phyloP scores from a whole-genome alignment of 2,797 vertebrate species.

The Mormyrops boulengeri region DNA sequence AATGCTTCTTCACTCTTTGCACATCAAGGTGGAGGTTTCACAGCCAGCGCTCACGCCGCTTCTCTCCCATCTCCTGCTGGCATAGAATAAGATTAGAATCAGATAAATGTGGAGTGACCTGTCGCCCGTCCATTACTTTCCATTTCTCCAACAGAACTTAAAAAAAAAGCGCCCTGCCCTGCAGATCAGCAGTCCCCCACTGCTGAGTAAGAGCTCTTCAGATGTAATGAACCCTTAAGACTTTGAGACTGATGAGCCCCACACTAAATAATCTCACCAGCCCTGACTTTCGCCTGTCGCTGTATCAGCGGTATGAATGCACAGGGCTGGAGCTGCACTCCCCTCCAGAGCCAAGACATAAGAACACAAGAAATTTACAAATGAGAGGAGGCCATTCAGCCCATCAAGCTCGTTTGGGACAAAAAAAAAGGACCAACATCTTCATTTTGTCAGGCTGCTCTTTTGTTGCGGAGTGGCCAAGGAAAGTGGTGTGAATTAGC shows the following conservation, averaged over 20 bases:
- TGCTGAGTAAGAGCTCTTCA: neutral
- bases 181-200: neutral
- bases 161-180: neutral
- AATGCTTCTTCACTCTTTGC: neutral
- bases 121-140: neutral
- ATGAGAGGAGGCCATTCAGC: no score
- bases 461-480: neutral
- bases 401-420: no score
- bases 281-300: neutral
- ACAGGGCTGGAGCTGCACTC: neutral
- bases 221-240: neutral
- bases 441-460: neutral
- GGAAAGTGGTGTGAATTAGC: neutral
- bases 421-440: no score
- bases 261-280: neutral
- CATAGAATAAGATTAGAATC: neutral
- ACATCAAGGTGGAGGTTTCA: neutral
- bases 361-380: no score
- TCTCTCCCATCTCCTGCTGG: neutral
- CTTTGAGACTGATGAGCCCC: neutral
- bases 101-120: neutral
- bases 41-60: neutral
- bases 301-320: neutral
- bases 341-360: neutral
- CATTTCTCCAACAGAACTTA: neutral